A percentile compares a stretch with the other conserved stretches of the same genome.
phyloP scores from a whole-genome alignment of 2,797 vertebrate species.

The Lepilemur ruficaudatus region DNA sequence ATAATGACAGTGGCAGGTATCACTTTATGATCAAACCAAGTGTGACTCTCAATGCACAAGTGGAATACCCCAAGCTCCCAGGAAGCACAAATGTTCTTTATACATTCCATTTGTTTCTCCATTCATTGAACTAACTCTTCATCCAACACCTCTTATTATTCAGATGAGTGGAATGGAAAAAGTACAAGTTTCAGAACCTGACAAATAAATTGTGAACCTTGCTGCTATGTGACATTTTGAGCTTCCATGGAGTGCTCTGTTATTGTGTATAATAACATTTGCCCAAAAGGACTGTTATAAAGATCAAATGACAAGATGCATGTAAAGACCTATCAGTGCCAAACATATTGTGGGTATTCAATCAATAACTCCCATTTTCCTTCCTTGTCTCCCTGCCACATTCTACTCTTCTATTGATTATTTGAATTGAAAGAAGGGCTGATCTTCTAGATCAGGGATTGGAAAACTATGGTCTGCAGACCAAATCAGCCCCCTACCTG shows the following conservation, averaged over 20 bases:
- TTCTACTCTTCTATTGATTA: background rate
- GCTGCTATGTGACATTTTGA: background rate
- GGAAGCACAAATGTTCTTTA: background rate
- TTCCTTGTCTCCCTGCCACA: background rate
- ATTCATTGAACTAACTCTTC: background rate
- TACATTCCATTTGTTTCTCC: background rate
- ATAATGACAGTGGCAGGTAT: background rate
- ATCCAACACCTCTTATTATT: background rate
- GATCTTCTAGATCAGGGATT: background rate
- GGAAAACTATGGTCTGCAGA: background rate
- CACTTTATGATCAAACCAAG: background rate
- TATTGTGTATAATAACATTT: background rate
- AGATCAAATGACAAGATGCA: background rate
- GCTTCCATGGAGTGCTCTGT: background rate
- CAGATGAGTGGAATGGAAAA: background rate
- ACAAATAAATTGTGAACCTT: background rate
- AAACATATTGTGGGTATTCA: background rate
- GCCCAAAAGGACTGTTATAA: background rate
- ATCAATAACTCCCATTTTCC: background rate
- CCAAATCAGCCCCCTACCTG: background rate
- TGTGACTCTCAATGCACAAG: background rate
- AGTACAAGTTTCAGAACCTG: background rate
- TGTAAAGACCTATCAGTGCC: background rate
- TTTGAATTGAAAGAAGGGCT: background rate
- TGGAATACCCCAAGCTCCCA: background rate